A percentile compares a stretch with the other conserved stretches of the same genome.
Conservation (phyloP, 1,140 invertebrate species). For the Drosophila baimaii region DNA sequence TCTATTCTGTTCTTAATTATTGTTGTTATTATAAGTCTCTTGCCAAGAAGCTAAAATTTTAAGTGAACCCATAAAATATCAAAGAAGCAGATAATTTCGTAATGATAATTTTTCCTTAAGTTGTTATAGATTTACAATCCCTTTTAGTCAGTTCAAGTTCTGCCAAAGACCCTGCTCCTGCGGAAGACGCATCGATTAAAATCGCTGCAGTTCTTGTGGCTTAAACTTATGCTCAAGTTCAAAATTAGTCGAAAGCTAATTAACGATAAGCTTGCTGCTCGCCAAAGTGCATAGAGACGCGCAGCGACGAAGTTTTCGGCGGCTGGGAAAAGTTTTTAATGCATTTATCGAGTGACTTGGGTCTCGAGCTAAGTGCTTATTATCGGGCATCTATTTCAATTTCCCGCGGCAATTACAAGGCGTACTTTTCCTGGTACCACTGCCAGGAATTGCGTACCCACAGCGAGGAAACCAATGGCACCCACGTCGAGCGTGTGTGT, state of each 20-base stretch:
- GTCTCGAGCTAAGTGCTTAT: slow-evolving; percentile 72
- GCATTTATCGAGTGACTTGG: slow-evolving; percentile 78
- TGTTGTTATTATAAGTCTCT: not conserved
- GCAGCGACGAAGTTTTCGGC: slow-evolving; percentile 49
- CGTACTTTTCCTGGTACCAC: slow-evolving; percentile 29
- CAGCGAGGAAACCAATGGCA: slow-evolving; percentile 1
- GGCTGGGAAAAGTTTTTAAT: slow-evolving; percentile 70
- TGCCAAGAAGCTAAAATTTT: not conserved
- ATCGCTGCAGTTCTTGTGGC: slow-evolving; percentile 39
- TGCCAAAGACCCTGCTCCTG: too few species aligned
- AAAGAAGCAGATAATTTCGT: not conserved
- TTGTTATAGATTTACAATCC: not conserved
- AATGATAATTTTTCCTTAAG: not conserved
- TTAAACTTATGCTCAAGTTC: slow-evolving; percentile 76
- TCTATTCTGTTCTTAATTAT: not conserved
- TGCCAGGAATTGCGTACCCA: slow-evolving; percentile 1
- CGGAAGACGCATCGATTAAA: slow-evolving; percentile 62
- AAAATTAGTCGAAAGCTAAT: slow-evolving; percentile 78
- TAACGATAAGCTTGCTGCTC: slow-evolving; percentile 69
- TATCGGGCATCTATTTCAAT: slow-evolving; percentile 82
- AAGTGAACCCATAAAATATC: not conserved
- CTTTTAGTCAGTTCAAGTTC: slow-evolving; percentile 4
- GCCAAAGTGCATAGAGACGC: slow-evolving; percentile 32
- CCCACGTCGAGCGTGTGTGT: slow-evolving; percentile 3
- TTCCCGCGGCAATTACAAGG: slow-evolving; percentile 76